phyloP scores from a whole-genome alignment of 1,140 invertebrate species.

The Magallana angulata region DNA sequence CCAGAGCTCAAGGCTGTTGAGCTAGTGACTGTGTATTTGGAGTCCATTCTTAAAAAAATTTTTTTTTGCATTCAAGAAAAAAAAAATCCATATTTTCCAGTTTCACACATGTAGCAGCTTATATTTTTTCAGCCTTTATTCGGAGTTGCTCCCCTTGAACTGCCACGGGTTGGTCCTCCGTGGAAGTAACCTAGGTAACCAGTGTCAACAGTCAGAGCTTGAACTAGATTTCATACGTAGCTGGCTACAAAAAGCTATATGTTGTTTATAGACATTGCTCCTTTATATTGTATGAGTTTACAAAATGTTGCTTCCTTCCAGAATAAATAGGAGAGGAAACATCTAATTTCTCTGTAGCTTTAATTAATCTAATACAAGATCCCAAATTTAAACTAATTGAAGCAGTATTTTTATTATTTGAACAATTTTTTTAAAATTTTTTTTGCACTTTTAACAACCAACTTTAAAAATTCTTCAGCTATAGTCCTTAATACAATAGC shows the following conservation, averaged over 20 bases:
- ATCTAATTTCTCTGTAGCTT: not conserved
- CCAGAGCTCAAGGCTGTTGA: conserved; percentile 11
- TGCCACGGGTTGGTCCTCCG: conserved; percentile 42
- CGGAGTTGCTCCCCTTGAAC: conserved; percentile 22
- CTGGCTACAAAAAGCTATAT: conserved; percentile 29
- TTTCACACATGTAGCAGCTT: conserved; percentile 26
- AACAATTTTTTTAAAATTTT: not conserved
- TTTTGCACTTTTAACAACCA: no score
- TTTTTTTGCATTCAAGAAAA: conserved; percentile 22
- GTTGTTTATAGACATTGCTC: conserved; percentile 27
- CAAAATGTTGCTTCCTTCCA: conserved; percentile 10
- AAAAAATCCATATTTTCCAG: conserved; percentile 4
- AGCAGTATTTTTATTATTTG: conserved; percentile 15
- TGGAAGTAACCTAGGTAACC: conserved; percentile 42
- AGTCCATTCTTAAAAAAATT: conserved; percentile 12
- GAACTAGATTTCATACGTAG: conserved; percentile 23
- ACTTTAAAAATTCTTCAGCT: no score
- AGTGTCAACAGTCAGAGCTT: conserved; percentile 23
- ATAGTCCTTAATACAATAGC: no score
- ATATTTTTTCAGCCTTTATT: conserved; percentile 40
- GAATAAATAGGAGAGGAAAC: not conserved
- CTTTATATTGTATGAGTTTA: conserved; percentile 6
- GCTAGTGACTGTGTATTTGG: conserved; percentile 27
- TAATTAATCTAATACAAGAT: not conserved
- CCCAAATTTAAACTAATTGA: not conserved